Evolutionary conservation across 2,113 vertebrate species (phyloP).

Genomic region (Hylia prasina): DNA sequence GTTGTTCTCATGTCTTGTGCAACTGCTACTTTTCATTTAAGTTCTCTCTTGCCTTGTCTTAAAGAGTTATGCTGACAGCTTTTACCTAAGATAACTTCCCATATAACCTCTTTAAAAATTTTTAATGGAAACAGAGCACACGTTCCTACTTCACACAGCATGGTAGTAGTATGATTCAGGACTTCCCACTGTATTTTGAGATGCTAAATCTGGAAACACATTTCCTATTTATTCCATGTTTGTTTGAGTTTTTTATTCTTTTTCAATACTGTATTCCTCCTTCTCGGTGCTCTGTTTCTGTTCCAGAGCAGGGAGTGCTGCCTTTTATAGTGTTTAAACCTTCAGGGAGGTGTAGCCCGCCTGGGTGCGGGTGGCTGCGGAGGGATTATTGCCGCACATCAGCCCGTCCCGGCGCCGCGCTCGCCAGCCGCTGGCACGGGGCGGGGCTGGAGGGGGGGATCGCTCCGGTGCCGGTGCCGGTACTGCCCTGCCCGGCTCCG

Average conservation of each 20-base stretch:
- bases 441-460: not conserved
- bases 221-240: constrained; percentile 24
- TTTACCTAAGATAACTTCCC: not conserved
- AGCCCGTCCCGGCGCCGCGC: not conserved
- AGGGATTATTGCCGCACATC: not conserved
- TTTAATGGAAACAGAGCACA: not conserved
- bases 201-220: not conserved
- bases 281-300: not conserved
- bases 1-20: not conserved
- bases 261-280: not conserved
- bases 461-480: not conserved
- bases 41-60: not conserved
- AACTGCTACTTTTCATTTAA: not conserved
- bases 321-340: not conserved
- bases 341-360: not conserved
- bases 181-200: constrained; percentile 4
- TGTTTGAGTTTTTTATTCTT: not conserved
- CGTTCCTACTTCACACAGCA: not conserved
- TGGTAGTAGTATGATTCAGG: not conserved
- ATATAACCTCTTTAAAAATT: not conserved
- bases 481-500: not conserved
- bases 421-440: not conserved
- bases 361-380: not conserved
- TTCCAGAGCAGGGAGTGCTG: not conserved
- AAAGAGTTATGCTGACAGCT: not conserved